Percentiles rank a stretch among this genome's conserved stretches.
These are phyloP conservation scores for Flabesymbios commensalis DNA, from an alignment of 2,888 invertebrate species.

Conservation along the genomic window DNA sequence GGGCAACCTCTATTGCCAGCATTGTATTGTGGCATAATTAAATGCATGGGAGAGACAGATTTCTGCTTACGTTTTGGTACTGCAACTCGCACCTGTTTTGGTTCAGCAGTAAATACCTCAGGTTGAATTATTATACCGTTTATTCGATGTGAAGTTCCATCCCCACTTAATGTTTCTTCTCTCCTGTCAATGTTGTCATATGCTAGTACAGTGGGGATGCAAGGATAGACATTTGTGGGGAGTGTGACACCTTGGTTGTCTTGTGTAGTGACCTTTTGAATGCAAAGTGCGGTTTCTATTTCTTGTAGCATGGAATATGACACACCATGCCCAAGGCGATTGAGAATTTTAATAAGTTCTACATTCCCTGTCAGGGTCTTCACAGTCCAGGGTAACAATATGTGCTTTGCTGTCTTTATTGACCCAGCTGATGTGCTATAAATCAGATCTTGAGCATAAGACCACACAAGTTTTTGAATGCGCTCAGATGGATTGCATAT, in stretches of 20 bases:
- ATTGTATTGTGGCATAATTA: slow-evolving; percentile 12
- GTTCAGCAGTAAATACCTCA: slow-evolving; percentile 9
- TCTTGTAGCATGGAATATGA: slow-evolving; percentile 15
- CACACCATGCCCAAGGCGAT: slow-evolving; percentile 8
- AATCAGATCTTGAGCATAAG: slow-evolving; percentile 2
- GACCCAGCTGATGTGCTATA: neutral
- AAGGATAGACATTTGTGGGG: slow-evolving; percentile 22
- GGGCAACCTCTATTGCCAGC: slow-evolving; percentile 16
- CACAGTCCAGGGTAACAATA: slow-evolving; percentile 6
- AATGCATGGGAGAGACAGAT: neutral
- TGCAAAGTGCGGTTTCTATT: slow-evolving; percentile 9
- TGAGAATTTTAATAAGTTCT: slow-evolving; percentile 6
- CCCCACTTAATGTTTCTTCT: slow-evolving; percentile 36
- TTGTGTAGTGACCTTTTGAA: slow-evolving; percentile 1
- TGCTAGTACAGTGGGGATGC: slow-evolving; percentile 23
- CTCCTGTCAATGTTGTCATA: slow-evolving; percentile 39
- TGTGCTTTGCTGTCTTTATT: slow-evolving; percentile 2
- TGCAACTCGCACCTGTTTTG: neutral
- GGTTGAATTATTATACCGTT: slow-evolving; percentile 31
- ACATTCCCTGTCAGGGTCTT: slow-evolving; percentile 13
- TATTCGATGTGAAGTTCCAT: too few relatives aligned
- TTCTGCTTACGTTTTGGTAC: neutral
- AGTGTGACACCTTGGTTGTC: slow-evolving; percentile 10
- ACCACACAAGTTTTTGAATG: neutral
- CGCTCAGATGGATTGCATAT: neutral